Percentiles rank a stretch among this genome's conserved stretches.
These are phyloP conservation scores for Stratiomys singularior DNA, from an alignment of 2,888 invertebrate genomes.

Conservation along the genomic window DNA sequence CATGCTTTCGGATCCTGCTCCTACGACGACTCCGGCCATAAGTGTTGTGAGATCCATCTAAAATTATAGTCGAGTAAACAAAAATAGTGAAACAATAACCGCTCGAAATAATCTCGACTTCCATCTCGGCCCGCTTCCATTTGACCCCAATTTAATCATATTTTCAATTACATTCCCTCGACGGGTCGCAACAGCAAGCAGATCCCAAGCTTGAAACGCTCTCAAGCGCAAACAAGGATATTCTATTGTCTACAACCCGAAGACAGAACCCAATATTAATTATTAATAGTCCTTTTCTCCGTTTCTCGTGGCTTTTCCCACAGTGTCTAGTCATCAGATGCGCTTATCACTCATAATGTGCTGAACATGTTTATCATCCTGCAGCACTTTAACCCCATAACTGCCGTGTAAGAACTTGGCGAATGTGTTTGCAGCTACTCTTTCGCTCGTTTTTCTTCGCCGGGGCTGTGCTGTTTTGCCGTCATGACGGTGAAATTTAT, in stretches of 20 bases:
- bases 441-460: slow-evolving; percentile 10
- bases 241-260: slow-evolving; percentile 25
- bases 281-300: slow-evolving; percentile 23
- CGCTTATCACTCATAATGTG: slow-evolving; percentile 40
- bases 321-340: slow-evolving; percentile 22
- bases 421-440: slow-evolving; percentile 14
- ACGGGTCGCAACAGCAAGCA: background rate
- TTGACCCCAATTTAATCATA: slow-evolving; percentile 13
- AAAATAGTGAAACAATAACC: background rate
- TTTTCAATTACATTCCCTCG: slow-evolving; percentile 28
- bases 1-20: too few species aligned
- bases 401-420: slow-evolving; percentile 8
- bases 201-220: background rate
- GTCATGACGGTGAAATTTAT: slow-evolving; percentile 31
- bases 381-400: slow-evolving; percentile 20
- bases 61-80: too few species aligned
- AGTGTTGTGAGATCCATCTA: too few species aligned
- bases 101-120: background rate
- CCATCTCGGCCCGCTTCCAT: background rate
- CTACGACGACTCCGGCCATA: too few species aligned
- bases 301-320: background rate
- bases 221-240: slow-evolving; percentile 1
- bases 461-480: background rate
- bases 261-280: slow-evolving; percentile 25
- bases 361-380: slow-evolving; percentile 37